Conservation (phyloP, 2,797 vertebrate genomes). For the Bovichtus diacanthus region DNA sequence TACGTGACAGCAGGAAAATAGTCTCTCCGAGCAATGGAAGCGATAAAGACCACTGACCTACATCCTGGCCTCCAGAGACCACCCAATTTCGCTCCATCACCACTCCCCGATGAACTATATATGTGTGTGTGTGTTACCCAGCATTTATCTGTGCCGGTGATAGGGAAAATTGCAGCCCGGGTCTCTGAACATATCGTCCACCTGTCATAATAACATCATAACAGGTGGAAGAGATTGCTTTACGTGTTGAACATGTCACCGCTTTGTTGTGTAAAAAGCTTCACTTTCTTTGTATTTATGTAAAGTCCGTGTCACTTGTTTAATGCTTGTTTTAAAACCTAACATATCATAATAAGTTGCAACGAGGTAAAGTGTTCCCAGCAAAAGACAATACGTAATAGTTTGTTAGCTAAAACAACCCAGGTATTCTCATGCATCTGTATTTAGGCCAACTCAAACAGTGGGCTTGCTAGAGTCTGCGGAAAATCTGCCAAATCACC, state of each 20-base stretch:
- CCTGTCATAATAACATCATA: neutral
- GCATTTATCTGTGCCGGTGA: slow-evolving; percentile 26
- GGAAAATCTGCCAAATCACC: too few species aligned
- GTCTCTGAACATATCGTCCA: neutral
- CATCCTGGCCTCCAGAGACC: slow-evolving; percentile 52
- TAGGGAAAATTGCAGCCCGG: neutral
- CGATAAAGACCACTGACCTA: slow-evolving; percentile 62
- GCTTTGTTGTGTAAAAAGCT: neutral
- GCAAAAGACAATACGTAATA: too few species aligned
- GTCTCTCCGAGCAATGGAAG: slow-evolving; percentile 8
- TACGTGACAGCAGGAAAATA: slow-evolving; percentile 21
- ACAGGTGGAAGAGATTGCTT: neutral
- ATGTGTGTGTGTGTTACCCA: slow-evolving; percentile 12
- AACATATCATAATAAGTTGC: neutral
- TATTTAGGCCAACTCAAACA: too few species aligned
- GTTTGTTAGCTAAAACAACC: too few species aligned
- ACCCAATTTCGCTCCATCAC: slow-evolving; percentile 25
- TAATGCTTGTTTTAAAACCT: neutral
- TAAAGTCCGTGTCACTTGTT: neutral
- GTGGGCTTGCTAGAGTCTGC: too few species aligned
- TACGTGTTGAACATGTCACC: neutral
- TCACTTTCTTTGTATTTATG: neutral
- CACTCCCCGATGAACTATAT: slow-evolving; percentile 19
- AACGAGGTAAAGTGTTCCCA: too few species aligned
- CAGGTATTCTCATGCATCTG: too few species aligned